A percentile compares a stretch with the other conserved stretches of the same genome.
phyloP scores from a whole-genome alignment of 2,888 invertebrate species.

The Lordiphosa andalusiaca region DNA sequence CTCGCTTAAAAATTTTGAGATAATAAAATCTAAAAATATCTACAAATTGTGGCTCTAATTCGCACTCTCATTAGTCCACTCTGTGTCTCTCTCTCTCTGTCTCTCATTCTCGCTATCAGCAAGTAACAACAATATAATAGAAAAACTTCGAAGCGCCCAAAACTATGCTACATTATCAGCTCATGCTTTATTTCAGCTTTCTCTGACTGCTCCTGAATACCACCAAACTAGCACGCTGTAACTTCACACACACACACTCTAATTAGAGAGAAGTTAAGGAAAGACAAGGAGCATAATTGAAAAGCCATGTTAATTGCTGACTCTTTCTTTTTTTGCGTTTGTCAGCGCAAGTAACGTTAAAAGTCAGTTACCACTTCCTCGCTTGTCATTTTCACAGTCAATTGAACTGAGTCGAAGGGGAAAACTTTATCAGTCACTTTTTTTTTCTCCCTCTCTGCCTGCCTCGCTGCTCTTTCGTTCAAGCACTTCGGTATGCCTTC shows the following conservation, averaged over 20 bases:
- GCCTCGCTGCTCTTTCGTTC: constrained; percentile 6
- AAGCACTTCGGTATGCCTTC: too few relatives aligned
- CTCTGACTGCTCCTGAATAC: constrained; percentile 10
- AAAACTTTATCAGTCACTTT: constrained; percentile 12
- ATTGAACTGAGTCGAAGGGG: constrained; percentile 38
- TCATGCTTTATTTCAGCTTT: background rate
- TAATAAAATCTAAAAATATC: too few relatives aligned
- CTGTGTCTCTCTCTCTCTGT: too few relatives aligned
- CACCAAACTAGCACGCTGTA: constrained; percentile 30
- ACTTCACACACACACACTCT: background rate
- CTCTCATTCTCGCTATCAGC: too few relatives aligned
- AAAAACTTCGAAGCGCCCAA: constrained; percentile 51
- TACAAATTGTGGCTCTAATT: too few relatives aligned
- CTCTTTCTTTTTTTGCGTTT: background rate
- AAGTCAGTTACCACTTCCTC: too few relatives aligned
- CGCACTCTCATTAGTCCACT: too few relatives aligned
- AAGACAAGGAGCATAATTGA: constrained; percentile 35
- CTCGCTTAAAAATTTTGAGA: too few relatives aligned
- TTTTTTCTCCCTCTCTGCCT: background rate
- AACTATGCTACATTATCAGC: constrained; percentile 36
- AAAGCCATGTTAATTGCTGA: constrained; percentile 44
- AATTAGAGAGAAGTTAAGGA: constrained; percentile 1
- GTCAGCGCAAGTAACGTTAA: background rate
- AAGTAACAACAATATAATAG: constrained; percentile 52
- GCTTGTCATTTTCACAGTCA: constrained; percentile 51